A percentile compares a stretch with the other conserved stretches of the same genome.
These are phyloP conservation scores for Halcyon senegalensis DNA, from an alignment of 2,113 vertebrate genomes.

Conservation along the genomic window DNA sequence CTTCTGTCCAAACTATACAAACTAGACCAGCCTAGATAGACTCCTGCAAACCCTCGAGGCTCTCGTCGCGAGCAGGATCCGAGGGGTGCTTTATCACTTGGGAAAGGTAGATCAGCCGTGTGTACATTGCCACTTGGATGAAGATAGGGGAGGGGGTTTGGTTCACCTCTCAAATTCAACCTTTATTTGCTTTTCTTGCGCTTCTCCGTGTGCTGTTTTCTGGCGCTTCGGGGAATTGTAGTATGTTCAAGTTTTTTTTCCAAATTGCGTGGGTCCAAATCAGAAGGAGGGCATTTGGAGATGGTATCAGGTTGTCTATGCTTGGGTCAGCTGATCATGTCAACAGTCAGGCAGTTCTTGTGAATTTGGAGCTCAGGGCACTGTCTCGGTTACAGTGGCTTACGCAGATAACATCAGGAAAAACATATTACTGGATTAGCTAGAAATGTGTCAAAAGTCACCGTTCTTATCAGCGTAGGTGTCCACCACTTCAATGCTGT, in stretches of 20 bases:
- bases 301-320: conserved; percentile 32
- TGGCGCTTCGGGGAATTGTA: neutral
- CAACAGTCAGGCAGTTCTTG: conserved; percentile 15
- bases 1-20: conserved; percentile 21
- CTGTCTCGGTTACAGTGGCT: conserved; percentile 2
- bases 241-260: conserved; percentile 11
- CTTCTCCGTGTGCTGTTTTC: neutral
- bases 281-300: conserved; percentile 45
- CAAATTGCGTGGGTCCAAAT: conserved; percentile 15
- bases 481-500: neutral
- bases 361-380: conserved; percentile 12
- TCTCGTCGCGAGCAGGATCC: conserved; percentile 20
- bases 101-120: conserved; percentile 42
- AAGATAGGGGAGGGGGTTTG: neutral
- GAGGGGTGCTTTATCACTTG: conserved; percentile 21
- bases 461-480: neutral
- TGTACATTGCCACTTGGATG: neutral
- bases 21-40: neutral
- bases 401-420: neutral
- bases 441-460: neutral
- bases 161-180: conserved; percentile 28
- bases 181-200: neutral
- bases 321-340: neutral
- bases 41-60: neutral
- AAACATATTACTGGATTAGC: neutral